A percentile compares a stretch with the other conserved stretches of the same genome.
Conservation (phyloP, 2,888 invertebrate genomes). For the Aplocera efformata region DNA sequence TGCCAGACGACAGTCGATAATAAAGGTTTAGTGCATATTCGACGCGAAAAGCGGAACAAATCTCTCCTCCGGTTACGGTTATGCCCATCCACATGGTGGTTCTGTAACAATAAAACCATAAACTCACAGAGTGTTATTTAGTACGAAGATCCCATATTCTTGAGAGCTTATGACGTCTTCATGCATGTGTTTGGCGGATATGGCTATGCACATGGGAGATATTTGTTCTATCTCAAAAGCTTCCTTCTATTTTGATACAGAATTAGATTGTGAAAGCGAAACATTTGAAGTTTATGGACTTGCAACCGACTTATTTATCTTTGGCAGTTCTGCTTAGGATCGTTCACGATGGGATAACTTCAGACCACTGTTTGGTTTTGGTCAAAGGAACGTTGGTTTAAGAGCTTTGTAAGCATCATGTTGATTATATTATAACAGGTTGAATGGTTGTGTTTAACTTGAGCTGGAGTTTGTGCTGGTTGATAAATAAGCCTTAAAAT, state of each 20-base stretch:
- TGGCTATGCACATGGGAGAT: slow-evolving; percentile 35
- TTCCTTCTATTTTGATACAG: slow-evolving; percentile 22
- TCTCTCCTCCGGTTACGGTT: slow-evolving; percentile 31
- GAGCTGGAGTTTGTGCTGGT: too few relatives aligned
- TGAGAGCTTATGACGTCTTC: slow-evolving; percentile 37
- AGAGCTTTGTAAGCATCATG: slow-evolving; percentile 19
- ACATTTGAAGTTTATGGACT: slow-evolving; percentile 10
- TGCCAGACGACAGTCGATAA: too few relatives aligned
- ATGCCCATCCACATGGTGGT: slow-evolving; percentile 17
- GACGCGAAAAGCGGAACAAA: slow-evolving; percentile 40
- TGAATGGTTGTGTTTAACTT: too few relatives aligned
- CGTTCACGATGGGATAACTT: slow-evolving; percentile 11
- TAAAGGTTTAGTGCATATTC: slow-evolving; percentile 11
- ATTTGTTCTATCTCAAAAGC: slow-evolving; percentile 23
- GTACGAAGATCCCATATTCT: too few relatives aligned
- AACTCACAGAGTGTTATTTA: slow-evolving; percentile 20
- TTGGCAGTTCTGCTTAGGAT: slow-evolving; percentile 13
- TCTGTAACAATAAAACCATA: slow-evolving; percentile 41
- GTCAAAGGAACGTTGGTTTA: slow-evolving; percentile 4
- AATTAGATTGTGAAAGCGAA: slow-evolving; percentile 21
- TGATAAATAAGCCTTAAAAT: too few relatives aligned
- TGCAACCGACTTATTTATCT: slow-evolving; percentile 17
- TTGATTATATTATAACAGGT: too few relatives aligned
- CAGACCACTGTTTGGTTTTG: slow-evolving; percentile 12
- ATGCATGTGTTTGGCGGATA: slow-evolving; percentile 43